phyloP scores from a whole-genome alignment of 2,888 invertebrate species.

The Drosophila mayaguana region DNA sequence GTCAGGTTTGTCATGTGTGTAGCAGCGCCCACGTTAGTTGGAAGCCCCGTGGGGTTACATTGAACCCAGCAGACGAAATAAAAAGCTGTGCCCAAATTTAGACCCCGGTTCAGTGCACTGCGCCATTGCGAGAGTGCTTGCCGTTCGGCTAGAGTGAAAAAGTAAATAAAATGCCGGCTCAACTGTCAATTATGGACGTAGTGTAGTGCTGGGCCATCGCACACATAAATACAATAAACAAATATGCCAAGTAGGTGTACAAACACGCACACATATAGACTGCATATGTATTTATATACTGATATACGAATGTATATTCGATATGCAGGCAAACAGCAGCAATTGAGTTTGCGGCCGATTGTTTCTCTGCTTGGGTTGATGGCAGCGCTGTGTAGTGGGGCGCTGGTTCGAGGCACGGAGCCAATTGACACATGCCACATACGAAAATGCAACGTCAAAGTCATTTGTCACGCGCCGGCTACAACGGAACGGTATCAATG shows the following conservation, averaged over 20 bases:
- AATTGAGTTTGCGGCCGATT: slow-evolving; percentile 66
- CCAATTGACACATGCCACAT: slow-evolving; percentile 67
- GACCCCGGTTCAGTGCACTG: slow-evolving; percentile 69
- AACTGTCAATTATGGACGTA: slow-evolving; percentile 73
- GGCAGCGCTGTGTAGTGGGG: slow-evolving; percentile 41
- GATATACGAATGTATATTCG: slow-evolving; percentile 19
- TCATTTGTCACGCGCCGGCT: slow-evolving; percentile 77
- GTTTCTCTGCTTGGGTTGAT: slow-evolving; percentile 54
- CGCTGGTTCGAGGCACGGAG: slow-evolving; percentile 10
- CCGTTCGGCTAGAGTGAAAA: slow-evolving; percentile 41
- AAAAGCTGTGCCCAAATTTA: slow-evolving; percentile 76
- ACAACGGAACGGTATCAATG: slow-evolving; percentile 64
- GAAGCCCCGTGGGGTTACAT: slow-evolving; percentile 68
- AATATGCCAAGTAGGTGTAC: slow-evolving; percentile 10
- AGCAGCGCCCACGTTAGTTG: slow-evolving; percentile 57
- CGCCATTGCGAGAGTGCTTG: slow-evolving; percentile 13
- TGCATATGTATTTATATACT: slow-evolving; percentile 11
- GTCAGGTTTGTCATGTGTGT: slow-evolving; percentile 39
- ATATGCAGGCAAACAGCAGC: slow-evolving; percentile 61
- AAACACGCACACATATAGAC: neutral
- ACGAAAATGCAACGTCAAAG: slow-evolving; percentile 75
- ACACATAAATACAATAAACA: slow-evolving; percentile 43
- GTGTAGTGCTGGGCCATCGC: slow-evolving; percentile 55
- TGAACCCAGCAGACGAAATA: slow-evolving; percentile 60
- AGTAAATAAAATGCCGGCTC: slow-evolving; percentile 68